phyloP scores from a whole-genome alignment of 2,113 vertebrate genomes.

The Gorsachius goisagi region DNA sequence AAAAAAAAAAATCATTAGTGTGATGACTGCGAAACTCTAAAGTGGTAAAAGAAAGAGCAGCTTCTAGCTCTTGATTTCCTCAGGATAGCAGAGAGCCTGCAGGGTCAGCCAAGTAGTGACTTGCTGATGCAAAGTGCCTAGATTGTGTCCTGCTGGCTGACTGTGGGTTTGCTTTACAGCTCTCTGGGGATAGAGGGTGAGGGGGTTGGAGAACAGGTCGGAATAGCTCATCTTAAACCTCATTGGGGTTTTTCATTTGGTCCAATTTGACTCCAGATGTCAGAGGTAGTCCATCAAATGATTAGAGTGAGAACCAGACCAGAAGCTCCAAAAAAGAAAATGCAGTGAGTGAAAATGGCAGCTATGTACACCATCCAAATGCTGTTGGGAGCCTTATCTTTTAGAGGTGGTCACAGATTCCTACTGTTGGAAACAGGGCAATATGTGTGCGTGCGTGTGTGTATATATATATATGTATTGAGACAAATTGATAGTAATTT shows the following conservation, averaged over 20 bases:
- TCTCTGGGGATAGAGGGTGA: background rate
- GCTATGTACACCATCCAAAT: background rate
- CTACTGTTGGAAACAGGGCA: background rate
- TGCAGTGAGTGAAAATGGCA: background rate
- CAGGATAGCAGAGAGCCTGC: background rate
- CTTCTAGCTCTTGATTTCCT: background rate
- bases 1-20: background rate
- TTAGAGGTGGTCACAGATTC: background rate
- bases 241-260: background rate
- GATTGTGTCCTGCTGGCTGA: background rate
- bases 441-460: rapidly evolving
- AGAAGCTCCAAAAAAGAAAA: background rate
- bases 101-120: conserved; percentile 19
- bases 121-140: background rate
- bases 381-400: background rate
- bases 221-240: background rate
- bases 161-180: background rate
- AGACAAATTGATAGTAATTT: background rate
- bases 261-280: background rate
- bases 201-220: background rate
- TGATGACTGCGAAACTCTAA: background rate
- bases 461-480: background rate
- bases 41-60: background rate
- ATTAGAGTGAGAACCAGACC: background rate
- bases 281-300: background rate